Conservation (phyloP, 2,797 vertebrate genomes). For the Pseudochirops corinnae region DNA sequence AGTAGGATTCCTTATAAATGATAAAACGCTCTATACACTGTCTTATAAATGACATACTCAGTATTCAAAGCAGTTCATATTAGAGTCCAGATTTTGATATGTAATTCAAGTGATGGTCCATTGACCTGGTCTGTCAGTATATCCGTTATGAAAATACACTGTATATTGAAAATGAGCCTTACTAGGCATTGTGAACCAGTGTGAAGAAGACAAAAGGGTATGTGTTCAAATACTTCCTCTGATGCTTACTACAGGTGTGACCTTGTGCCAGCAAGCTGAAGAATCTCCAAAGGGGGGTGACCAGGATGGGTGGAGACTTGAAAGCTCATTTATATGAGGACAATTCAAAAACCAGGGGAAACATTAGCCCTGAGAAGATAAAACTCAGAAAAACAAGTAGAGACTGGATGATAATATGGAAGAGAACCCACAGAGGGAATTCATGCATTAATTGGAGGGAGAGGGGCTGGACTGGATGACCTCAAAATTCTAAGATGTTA, state of each 20-base stretch:
- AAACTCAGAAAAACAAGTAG: not conserved
- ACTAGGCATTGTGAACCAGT: not conserved
- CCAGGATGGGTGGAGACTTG: no score
- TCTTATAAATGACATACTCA: not conserved
- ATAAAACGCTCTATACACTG: not conserved
- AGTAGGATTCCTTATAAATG: not conserved
- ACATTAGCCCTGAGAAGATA: no score
- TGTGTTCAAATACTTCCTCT: not conserved
- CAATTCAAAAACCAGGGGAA: no score
- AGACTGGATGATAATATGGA: not conserved
- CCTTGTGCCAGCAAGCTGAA: not conserved
- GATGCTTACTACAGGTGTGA: not conserved
- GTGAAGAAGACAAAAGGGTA: not conserved
- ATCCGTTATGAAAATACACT: not conserved
- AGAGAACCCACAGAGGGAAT: not conserved
- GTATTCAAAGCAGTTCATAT: not conserved
- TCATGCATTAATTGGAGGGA: not conserved
- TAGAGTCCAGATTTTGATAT: not conserved
- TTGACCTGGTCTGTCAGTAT: not conserved
- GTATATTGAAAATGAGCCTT: not conserved
- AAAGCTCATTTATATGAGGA: no score
- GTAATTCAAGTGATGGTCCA: not conserved
- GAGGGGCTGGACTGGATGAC: not conserved
- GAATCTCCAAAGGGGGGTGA: no score
- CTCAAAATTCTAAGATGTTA: not conserved